Conservation (phyloP, 1,140 invertebrate species). For the Mamestra configurata region DNA sequence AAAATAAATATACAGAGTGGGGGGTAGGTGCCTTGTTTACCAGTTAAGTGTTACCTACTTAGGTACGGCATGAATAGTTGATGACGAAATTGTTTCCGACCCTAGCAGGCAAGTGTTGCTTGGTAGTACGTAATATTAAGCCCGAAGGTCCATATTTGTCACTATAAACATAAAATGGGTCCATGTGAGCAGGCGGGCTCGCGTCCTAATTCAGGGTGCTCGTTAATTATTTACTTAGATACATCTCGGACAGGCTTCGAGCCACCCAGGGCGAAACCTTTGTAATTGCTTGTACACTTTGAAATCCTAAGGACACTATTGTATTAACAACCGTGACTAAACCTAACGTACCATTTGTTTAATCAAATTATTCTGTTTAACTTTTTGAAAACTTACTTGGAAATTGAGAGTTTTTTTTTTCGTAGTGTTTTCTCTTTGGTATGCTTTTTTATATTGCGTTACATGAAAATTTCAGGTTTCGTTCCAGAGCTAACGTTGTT, state of each 20-base stretch:
- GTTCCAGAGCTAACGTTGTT: too few relatives aligned
- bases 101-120: conserved; percentile 30
- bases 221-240: conserved; percentile 73
- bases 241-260: conserved; percentile 57
- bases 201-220: conserved; percentile 65
- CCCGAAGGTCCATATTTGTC: conserved; percentile 61
- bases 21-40: conserved; percentile 57
- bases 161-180: conserved; percentile 66
- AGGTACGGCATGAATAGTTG: conserved; percentile 57
- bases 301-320: conserved; percentile 53
- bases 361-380: background rate
- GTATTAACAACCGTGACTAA: conserved; percentile 20
- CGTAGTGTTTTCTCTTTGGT: too few relatives aligned
- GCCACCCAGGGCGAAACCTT: conserved; percentile 51
- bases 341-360: background rate
- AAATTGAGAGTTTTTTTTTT: too few relatives aligned
- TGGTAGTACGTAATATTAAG: conserved; percentile 54
- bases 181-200: conserved; percentile 49
- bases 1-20: conserved; percentile 57
- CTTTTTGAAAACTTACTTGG: too few relatives aligned
- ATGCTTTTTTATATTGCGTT: too few relatives aligned
- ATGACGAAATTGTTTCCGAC: conserved; percentile 52
- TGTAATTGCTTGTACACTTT: conserved; percentile 68
- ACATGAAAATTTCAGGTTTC: too few relatives aligned
- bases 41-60: conserved; percentile 50